Evolutionary conservation across 2,797 vertebrate genomes (phyloP), one percentile per base, ranked within the genome.

Genomic region (Molossus alvarezi): DNA sequence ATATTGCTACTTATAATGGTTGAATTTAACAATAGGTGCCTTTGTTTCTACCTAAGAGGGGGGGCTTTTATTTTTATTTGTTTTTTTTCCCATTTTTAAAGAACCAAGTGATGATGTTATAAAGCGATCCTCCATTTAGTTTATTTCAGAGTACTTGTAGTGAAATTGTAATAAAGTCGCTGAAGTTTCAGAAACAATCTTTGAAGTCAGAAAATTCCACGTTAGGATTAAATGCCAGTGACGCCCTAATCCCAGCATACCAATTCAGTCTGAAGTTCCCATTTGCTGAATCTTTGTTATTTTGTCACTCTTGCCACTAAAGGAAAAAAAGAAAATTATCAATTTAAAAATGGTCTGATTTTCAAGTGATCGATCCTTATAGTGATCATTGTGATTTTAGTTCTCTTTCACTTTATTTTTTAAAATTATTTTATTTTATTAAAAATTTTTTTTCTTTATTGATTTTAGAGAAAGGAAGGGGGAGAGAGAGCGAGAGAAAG

Each of bases 141-240:
- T 91, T 82, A 25, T 90, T 41, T 87, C 17, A 83, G 25, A 21
- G 25, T 80, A 29, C 29, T 76, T 64, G 18, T 64, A 60, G 57
- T 88, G 51, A 57, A 86, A 76, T 81, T 90, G 11, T 55, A 81
- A 60, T 89, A 37, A 57, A 93, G 41, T 85, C 64, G 65, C 29
- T 41, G 9, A 75, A 57, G 21, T 90, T 88, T 60, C 4, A 75
- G 73, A 86, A 75, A 20, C 14, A 58, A n/a, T 18, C 29, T 69
- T 79, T 21, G 21, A 12, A 62, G 17, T 77, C 20, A 53, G 1
- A 21, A 87, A 83, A 57, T 79, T 69, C 27, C 21, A 15, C 23
- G 69, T 84, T 14, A 41, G 79, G 11, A 67, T 67, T 65, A 60
- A 48, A 55, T 67, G 77, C 12, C 48, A 29, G 25, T 17, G 17